phyloP scores from a whole-genome alignment of 2,113 vertebrate species.

The Paralichthys olivaceus region DNA sequence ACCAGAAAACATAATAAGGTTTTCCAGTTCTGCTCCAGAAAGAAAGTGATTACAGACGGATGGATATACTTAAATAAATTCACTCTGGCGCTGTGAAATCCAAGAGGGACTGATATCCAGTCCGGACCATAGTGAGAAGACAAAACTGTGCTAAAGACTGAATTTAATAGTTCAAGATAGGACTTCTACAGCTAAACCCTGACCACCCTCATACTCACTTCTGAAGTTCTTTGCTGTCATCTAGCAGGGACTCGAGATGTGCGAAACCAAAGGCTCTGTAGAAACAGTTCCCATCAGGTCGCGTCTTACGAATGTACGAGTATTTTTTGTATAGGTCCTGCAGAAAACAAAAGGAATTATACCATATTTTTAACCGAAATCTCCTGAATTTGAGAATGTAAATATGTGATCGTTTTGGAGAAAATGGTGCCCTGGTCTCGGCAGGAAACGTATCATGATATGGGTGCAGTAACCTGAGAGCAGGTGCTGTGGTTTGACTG shows the following conservation, averaged over 20 bases:
- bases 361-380: not conserved
- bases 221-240: conserved; percentile 91
- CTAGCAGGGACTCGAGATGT: conserved; percentile 91
- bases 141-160: not conserved
- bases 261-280: conserved; percentile 94
- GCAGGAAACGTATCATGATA: not conserved
- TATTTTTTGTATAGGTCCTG: conserved; percentile 95
- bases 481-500: conserved; percentile 4
- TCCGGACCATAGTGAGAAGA: not conserved
- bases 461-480: conserved; percentile 14
- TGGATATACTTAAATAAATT: no score
- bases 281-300: conserved; percentile 95
- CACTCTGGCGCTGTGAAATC: no score
- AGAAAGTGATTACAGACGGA: no score
- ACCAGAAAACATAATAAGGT: no score
- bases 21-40: no score
- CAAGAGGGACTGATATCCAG: no score
- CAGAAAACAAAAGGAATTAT: not conserved
- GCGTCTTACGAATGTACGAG: conserved; percentile 90
- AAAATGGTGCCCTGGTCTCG: not conserved
- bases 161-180: not conserved
- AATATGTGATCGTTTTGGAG: not conserved
- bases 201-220: conserved; percentile 75
- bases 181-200: not conserved
- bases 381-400: no score